phyloP scores from a whole-genome alignment of 2,888 invertebrate species.

The Mesochorus sp. region DNA sequence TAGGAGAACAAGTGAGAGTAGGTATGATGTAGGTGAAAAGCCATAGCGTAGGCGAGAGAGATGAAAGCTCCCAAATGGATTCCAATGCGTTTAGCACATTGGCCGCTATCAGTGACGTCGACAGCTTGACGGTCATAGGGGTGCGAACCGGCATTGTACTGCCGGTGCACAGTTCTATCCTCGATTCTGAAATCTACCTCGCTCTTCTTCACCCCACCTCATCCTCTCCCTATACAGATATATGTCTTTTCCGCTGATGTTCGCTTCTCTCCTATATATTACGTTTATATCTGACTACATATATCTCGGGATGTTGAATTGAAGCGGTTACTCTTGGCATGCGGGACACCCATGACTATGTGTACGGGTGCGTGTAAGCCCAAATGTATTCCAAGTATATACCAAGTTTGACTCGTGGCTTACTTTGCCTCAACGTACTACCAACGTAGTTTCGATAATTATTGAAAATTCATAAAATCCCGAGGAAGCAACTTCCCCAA shows the following conservation, averaged over 20 bases:
- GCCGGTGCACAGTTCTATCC: constrained; percentile 66
- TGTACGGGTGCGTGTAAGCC: constrained; percentile 51
- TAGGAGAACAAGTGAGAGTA: background rate
- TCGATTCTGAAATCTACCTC: constrained; percentile 68
- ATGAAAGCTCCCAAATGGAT: constrained; percentile 70
- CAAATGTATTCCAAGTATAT: background rate
- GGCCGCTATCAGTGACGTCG: constrained; percentile 74
- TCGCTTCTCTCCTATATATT: constrained; percentile 4
- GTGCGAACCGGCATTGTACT: constrained; percentile 72
- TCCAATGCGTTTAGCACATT: constrained; percentile 74
- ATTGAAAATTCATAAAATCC: background rate
- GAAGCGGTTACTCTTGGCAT: constrained; percentile 47
- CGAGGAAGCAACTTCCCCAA: background rate
- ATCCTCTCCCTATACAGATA: constrained; percentile 7
- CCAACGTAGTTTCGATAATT: constrained; percentile 6
- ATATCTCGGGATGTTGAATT: constrained; percentile 55
- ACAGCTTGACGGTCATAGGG: constrained; percentile 73
- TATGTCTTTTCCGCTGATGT: constrained; percentile 15
- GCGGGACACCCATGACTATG: constrained; percentile 46
- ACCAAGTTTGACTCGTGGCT: constrained; percentile 16
- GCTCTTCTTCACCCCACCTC: constrained; percentile 10
- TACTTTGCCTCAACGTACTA: background rate
- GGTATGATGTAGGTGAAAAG: constrained; percentile 56
- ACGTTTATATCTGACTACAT: constrained; percentile 49
- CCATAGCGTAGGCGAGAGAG: constrained; percentile 49